Base-by-base conservation (phyloP, 2,888 invertebrate genomes). In the Lycocerus yunnanus region DNA sequence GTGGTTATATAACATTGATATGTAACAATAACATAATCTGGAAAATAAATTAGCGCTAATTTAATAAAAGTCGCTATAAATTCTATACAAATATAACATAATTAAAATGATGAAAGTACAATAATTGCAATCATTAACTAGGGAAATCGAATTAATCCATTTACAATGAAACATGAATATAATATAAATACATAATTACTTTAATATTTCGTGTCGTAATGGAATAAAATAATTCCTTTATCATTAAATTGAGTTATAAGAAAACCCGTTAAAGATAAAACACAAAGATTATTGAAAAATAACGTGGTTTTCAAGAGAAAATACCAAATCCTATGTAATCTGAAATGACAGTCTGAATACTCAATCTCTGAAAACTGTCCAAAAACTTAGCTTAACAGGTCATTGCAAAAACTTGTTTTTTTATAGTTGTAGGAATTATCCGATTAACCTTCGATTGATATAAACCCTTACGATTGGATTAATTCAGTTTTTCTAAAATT, bases 211-310 rank as follows among this genome's bases (percentile, higher is more conserved):
- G 43, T n/a, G n/a, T 43, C n/a, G n/a, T 43, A 43, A 43, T n/a
- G n/a, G n/a, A 43, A 43, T n/a, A 43, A 43, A 43, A 43, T 43
- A 43, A 43, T 43, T 43, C 43, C 13, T 6, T n/a, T 43, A 78
- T 78, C 79, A 80, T 81, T 79, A 78, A 81, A 77, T 80, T 75
- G 73, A 77, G 79, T 75, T 78, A 77, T 77, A 75, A 78, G 75
- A 78, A 75, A 78, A 79, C 78, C 74, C 77, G 72, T 80, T 79
- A 78, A 71, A 79, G 79, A 79, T 81, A 80, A 78, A 80, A 74
- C 76, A 75, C 76, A 77, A 75, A 78, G 78, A 80, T 79, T 78
- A 80, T 80, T 80, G 80, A 80, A 80, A 80, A 80, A 80, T 80
- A 80, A 79, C 79, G 74, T 77, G 77, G 71, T 75, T 78, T 78